These are phyloP conservation scores for Sapajus apella DNA, from an alignment of 2,113 vertebrate genomes.

Conservation along the genomic window DNA sequence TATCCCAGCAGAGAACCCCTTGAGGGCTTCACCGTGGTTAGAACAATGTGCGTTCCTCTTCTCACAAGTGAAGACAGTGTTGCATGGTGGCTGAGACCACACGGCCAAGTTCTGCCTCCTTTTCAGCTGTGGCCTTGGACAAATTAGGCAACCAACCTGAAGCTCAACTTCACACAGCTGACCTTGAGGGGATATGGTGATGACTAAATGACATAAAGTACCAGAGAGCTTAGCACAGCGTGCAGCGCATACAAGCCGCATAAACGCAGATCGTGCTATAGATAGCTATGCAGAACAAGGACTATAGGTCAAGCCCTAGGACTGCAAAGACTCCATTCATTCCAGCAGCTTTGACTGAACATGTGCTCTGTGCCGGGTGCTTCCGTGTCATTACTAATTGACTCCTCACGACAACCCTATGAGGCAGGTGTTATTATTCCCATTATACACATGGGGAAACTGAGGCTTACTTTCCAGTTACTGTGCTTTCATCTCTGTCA, in stretches of 20 bases:
- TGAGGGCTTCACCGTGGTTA: neutral
- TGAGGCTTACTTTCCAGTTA: neutral
- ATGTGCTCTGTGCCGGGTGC: accelerated
- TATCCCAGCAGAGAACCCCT: neutral
- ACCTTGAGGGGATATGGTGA: neutral
- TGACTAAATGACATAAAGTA: neutral
- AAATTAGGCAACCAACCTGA: neutral
- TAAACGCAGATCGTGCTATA: neutral
- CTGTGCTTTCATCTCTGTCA: neutral
- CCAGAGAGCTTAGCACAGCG: neutral
- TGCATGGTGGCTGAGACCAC: neutral
- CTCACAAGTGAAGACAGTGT: neutral
- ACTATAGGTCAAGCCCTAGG: neutral
- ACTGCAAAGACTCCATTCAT: neutral
- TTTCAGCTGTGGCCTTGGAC: neutral
- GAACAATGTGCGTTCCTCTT: neutral
- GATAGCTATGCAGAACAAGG: neutral
- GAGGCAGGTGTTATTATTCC: neutral
- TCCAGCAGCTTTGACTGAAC: neutral
- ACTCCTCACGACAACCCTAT: no score
- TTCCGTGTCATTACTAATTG: no score
- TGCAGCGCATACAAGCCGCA: neutral
- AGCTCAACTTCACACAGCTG: neutral
- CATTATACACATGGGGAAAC: neutral
- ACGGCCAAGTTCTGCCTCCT: neutral